phyloP scores from a whole-genome alignment of 2,888 invertebrate genomes.

The Bugulina stolonifera region DNA sequence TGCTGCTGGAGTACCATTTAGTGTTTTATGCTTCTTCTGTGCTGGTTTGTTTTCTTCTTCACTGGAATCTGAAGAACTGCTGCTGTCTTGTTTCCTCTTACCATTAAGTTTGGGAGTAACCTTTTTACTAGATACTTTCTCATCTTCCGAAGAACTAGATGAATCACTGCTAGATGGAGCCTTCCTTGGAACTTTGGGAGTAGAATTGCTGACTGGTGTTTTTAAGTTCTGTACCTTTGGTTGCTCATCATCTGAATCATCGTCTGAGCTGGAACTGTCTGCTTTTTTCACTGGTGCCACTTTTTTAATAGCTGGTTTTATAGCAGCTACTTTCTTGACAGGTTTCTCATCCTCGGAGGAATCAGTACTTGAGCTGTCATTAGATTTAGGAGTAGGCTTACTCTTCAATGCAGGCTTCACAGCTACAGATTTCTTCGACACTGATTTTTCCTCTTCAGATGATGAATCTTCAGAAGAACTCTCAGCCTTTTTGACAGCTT shows the following conservation, averaged over 20 bases:
- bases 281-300: neutral
- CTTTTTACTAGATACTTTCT: neutral
- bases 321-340: too few species aligned
- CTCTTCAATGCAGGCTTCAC: neutral
- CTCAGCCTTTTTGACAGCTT: neutral
- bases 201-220: neutral
- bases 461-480: slow-evolving; percentile 5
- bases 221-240: neutral
- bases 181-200: neutral
- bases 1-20: neutral
- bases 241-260: neutral
- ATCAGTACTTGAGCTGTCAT: neutral
- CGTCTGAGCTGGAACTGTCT: neutral
- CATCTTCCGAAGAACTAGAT: neutral
- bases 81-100: slow-evolving; percentile 1
- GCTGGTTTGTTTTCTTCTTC: neutral
- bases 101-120: neutral
- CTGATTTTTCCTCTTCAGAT: slow-evolving; percentile 19
- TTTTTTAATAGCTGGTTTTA: neutral
- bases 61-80: neutral
- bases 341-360: slow-evolving; percentile 16
- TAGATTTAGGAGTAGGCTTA: neutral
- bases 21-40: neutral
- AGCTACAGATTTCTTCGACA: neutral
- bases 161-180: neutral